These are phyloP conservation scores for Celastrina argiolus DNA, from an alignment of 2,888 invertebrate species.

Conservation along the genomic window DNA sequence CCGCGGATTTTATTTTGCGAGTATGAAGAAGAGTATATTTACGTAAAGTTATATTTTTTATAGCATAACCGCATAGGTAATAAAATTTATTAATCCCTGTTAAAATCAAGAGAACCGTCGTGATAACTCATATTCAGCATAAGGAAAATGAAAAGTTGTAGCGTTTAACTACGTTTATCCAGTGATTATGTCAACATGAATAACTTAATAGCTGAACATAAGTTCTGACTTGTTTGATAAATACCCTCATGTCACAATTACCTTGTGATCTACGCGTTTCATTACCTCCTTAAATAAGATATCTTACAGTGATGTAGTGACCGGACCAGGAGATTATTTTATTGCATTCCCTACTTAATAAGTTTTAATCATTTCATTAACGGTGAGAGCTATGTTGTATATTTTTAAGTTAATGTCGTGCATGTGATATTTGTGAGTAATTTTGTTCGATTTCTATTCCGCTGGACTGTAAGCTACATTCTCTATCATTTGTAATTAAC, in stretches of 20 bases:
- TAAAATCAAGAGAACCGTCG: background rate
- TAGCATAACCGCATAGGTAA: no score
- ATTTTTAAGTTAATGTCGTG: slow-evolving; percentile 11
- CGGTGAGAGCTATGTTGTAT: background rate
- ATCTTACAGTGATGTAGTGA: slow-evolving; percentile 66
- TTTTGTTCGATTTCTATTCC: background rate
- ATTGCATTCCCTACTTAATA: slow-evolving; percentile 69
- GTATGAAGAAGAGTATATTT: no score
- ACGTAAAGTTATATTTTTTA: no score
- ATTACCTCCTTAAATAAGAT: slow-evolving; percentile 74
- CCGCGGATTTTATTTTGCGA: no score
- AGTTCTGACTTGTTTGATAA: slow-evolving; percentile 71
- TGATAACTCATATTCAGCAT: background rate
- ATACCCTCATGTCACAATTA: slow-evolving; percentile 68
- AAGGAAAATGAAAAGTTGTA: slow-evolving; percentile 48
- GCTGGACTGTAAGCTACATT: background rate
- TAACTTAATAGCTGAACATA: slow-evolving; percentile 65
- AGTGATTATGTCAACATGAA: slow-evolving; percentile 72
- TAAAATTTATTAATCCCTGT: background rate
- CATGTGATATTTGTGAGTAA: background rate
- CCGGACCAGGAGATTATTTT: slow-evolving; percentile 63
- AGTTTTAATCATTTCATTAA: background rate
- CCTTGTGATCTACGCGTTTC: slow-evolving; percentile 71
- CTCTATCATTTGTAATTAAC: background rate
- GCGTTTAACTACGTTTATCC: slow-evolving; percentile 61